Conservation (phyloP, 2,113 vertebrate genomes). For the Scopus umbretta region DNA sequence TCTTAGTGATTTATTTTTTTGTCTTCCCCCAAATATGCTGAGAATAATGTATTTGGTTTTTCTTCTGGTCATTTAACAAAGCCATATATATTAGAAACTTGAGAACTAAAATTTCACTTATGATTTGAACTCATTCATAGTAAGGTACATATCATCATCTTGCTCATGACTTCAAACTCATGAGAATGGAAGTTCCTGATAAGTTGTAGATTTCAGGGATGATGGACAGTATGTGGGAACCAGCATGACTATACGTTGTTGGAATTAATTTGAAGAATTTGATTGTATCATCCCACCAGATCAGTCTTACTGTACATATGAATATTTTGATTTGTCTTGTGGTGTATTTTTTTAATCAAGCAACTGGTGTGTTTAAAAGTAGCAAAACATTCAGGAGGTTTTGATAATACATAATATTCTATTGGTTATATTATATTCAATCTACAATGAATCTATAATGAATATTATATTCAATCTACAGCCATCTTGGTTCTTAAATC, state of each 20-base stretch:
- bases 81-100: not conserved
- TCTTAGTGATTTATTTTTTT: not conserved
- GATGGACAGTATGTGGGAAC: not conserved
- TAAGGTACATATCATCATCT: not conserved
- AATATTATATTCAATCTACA: too few relatives aligned
- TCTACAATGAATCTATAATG: too few relatives aligned
- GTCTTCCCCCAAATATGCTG: not conserved
- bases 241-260: not conserved
- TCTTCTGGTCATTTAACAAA: not conserved
- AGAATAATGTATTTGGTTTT: not conserved
- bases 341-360: not conserved
- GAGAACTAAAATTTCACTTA: not conserved
- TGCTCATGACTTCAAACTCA: not conserved
- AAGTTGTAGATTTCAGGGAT: not conserved
- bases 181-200: not conserved
- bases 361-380: not conserved
- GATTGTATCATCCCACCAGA: not conserved
- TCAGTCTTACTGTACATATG: not conserved
- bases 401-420: not conserved
- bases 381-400: not conserved
- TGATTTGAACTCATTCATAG: not conserved
- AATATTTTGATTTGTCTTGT: not conserved
- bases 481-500: not conserved
- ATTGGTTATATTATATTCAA: too few relatives aligned
- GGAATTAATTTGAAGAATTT: not conserved